These are phyloP conservation scores for Eptatretus burgeri DNA, from an alignment of 2,113 vertebrate genomes.

Conservation along the genomic window DNA sequence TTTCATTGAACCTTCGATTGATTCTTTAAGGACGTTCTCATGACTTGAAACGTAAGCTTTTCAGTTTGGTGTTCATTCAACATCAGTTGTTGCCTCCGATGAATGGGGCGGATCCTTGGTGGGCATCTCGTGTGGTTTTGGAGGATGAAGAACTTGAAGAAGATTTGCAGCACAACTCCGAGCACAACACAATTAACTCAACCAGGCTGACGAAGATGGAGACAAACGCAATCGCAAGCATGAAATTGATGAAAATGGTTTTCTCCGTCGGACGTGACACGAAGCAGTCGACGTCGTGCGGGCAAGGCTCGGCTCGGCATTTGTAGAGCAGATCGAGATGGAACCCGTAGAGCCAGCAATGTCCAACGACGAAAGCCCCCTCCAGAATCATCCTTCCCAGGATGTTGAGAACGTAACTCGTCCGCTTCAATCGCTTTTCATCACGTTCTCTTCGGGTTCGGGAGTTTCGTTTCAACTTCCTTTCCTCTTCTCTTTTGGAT, in stretches of 20 bases:
- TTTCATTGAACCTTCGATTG: too few relatives aligned
- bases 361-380: conserved; percentile 68
- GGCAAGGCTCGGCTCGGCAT: conserved; percentile 84
- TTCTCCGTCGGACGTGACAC: conserved; percentile 89
- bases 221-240: conserved; percentile 50
- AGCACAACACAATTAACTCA: conserved; percentile 69
- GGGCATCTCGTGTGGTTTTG: too few relatives aligned
- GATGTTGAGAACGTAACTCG: conserved; percentile 66
- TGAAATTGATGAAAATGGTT: conserved; percentile 82
- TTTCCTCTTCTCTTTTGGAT: too few relatives aligned
- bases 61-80: too few relatives aligned
- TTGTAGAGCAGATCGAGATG: conserved; percentile 59
- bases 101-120: too few relatives aligned
- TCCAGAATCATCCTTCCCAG: conserved; percentile 87
- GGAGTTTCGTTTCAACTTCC: too few relatives aligned
- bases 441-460: too few relatives aligned
- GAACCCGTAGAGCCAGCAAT: conserved; percentile 80
- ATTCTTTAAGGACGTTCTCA: too few relatives aligned
- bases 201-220: conserved; percentile 61
- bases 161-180: conserved; percentile 58
- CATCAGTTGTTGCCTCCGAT: too few relatives aligned
- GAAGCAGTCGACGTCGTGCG: conserved; percentile 84
- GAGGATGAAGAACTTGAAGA: too few relatives aligned
- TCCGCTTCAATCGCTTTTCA: too few relatives aligned
- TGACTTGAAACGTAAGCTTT: too few relatives aligned